Conservation (phyloP, 2,113 vertebrate species). For the Odontophorus gujanensis region DNA sequence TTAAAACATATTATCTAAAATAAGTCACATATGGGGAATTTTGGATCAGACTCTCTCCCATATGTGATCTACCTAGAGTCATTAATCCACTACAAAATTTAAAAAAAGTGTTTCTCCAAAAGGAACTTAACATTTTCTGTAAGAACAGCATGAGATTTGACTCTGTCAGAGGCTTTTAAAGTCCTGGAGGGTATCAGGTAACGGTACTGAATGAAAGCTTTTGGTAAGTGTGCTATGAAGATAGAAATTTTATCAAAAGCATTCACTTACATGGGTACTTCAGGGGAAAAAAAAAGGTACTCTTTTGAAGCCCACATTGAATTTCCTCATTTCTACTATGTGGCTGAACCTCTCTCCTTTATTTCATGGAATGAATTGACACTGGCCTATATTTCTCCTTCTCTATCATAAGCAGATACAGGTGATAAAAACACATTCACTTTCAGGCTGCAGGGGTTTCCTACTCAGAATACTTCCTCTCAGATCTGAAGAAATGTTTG, state of each 20-base stretch:
- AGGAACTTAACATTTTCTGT: not conserved
- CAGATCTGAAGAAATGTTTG: not conserved
- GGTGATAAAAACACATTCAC: not conserved
- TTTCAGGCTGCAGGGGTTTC: not conserved
- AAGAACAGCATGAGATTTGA: not conserved
- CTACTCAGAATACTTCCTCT: not conserved
- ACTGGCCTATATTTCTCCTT: conserved; percentile 15
- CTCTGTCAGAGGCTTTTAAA: not conserved
- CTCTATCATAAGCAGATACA: not conserved
- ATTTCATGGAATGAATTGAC: not conserved
- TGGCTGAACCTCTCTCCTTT: not conserved
- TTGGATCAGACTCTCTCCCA: not conserved
- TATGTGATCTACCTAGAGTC: not conserved
- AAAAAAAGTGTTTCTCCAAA: not conserved
- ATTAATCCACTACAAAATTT: not conserved
- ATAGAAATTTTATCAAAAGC: not conserved
- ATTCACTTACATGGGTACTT: not conserved
- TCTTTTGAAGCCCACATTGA: not conserved
- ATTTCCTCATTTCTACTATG: not conserved
- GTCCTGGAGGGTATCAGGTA: not conserved
- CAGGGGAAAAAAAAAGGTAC: not conserved
- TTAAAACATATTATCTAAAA: not conserved
- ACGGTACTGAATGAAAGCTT: not conserved
- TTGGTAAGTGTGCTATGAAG: not conserved
- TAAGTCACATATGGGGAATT: not conserved